Conservation (phyloP, 2,113 vertebrate species). For the Nannobrachium achirus region DNA sequence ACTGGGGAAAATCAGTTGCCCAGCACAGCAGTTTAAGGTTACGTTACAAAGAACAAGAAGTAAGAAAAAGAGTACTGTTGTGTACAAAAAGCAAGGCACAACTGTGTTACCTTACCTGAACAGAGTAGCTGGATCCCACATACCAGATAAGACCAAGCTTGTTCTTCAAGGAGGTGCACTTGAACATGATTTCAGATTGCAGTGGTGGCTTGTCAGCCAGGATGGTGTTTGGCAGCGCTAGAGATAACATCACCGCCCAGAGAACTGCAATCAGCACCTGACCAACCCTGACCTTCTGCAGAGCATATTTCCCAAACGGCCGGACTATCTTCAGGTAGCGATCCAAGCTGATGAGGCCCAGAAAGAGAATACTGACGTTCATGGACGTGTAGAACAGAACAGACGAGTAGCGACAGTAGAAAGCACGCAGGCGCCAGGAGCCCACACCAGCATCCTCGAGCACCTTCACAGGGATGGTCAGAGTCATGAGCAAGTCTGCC, state of each 20-base stretch:
- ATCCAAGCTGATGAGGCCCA: slow-evolving; percentile 84
- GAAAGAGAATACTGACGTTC: slow-evolving; percentile 83
- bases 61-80: no score
- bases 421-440: slow-evolving; percentile 60
- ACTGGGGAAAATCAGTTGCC: no score
- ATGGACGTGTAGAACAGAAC: slow-evolving; percentile 84
- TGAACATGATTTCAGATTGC: slow-evolving; percentile 31
- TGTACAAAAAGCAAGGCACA: no score
- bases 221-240: slow-evolving; percentile 78
- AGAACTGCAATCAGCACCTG: slow-evolving; percentile 60
- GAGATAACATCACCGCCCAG: slow-evolving; percentile 73
- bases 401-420: slow-evolving; percentile 78
- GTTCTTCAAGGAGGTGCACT: slow-evolving; percentile 77
- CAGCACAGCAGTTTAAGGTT: no score
- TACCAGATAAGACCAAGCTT: slow-evolving; percentile 74
- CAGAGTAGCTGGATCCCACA: slow-evolving; percentile 77
- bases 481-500: slow-evolving; percentile 81
- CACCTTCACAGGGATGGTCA: slow-evolving; percentile 77
- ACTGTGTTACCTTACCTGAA: slow-evolving; percentile 75
- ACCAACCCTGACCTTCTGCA: slow-evolving; percentile 69
- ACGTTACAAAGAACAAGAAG: no score
- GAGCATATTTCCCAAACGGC: slow-evolving; percentile 69
- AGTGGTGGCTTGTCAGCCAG: slow-evolving; percentile 58
- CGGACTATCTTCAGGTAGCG: slow-evolving; percentile 82
- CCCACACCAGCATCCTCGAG: slow-evolving; percentile 73